Evolutionary conservation across 1,140 invertebrate genomes (phyloP), one percentile per base, ranked within the genome.

Genomic region (Zaprionus ornatus): DNA sequence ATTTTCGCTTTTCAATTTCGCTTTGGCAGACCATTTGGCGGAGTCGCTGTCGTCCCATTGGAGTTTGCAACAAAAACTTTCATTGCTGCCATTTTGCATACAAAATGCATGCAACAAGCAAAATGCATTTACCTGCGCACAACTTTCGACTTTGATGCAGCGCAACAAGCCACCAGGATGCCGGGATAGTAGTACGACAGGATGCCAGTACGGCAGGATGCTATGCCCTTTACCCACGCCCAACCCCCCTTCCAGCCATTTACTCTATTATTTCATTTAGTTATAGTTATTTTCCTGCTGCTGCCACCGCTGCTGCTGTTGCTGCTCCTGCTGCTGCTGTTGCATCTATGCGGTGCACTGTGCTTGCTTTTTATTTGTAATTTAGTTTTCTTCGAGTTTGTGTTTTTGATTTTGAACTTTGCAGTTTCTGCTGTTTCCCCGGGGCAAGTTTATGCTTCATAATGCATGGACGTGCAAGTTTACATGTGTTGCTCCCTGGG

Each of bases 211-310:
- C 52, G 37, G 40, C 48, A 64, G 56, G 5, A 50, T 42, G 10
- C 27, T 56, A 32, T 50, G 73, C 45, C 61, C 13, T 23, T 50
- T 4, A 5, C 4, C n/a, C 3, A 9, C 10, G 19, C 50, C 9
- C 48, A 17, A 27, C 29, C 23, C 37, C 48, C 40, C 45, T 50
- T 50, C 12, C 19, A 50, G 45, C 63, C 75, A 70, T 85, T 88
- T 90, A 84, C 85, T 88, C 71, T 90, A 88, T 90, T 90, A 88
- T 90, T 88, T 84, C 75, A 88, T 84, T 90, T 90, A 79, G 81
- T 81, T 81, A 84, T 78, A 74, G 63, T 64, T 78, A 63, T 74
- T 64, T 63, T 56, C 19, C 63, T 65, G 59, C 37, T 60, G 54
- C 32, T 69, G 19, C 57, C n/a, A 2, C 48, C 32, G 1, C 10